Evolutionary conservation across 2,888 invertebrate species (phyloP).

Genomic region (Agrypnus murinus): DNA sequence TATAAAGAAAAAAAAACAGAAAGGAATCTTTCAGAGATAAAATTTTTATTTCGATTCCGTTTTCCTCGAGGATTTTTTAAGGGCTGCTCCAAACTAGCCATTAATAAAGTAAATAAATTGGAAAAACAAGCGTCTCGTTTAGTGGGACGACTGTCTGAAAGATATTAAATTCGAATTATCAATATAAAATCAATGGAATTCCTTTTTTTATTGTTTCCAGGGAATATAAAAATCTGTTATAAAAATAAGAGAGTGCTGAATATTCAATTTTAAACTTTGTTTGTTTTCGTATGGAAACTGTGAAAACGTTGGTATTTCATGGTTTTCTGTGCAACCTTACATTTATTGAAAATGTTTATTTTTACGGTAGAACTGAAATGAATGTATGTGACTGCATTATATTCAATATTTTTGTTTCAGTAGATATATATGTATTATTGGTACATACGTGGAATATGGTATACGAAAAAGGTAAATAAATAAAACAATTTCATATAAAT

Average conservation of each 20-base stretch:
- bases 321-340: not conserved
- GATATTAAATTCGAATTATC: constrained; percentile 35
- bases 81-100: constrained; percentile 14
- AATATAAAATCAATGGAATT: constrained; percentile 24
- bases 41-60: constrained; percentile 7
- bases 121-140: no score
- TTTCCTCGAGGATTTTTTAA: not conserved
- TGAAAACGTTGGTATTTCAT: not conserved
- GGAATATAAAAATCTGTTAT: constrained; percentile 3
- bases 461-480: no score
- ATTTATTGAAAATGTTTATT: constrained; percentile 4
- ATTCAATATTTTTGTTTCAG: no score
- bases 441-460: no score
- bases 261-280: not conserved
- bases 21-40: constrained; percentile 4
- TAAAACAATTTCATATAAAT: not conserved
- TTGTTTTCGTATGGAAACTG: not conserved
- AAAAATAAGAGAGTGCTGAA: constrained; percentile 2
- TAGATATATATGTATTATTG: no score
- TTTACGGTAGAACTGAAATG: not conserved
- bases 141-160: constrained; percentile 24
- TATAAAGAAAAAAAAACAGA: not conserved
- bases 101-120: constrained; percentile 41
- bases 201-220: constrained; percentile 1
- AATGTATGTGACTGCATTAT: no score